Evolutionary conservation across 2,888 invertebrate species (phyloP), one percentile per base, ranked within the genome.

Genomic region (Hemithea aestivaria): DNA sequence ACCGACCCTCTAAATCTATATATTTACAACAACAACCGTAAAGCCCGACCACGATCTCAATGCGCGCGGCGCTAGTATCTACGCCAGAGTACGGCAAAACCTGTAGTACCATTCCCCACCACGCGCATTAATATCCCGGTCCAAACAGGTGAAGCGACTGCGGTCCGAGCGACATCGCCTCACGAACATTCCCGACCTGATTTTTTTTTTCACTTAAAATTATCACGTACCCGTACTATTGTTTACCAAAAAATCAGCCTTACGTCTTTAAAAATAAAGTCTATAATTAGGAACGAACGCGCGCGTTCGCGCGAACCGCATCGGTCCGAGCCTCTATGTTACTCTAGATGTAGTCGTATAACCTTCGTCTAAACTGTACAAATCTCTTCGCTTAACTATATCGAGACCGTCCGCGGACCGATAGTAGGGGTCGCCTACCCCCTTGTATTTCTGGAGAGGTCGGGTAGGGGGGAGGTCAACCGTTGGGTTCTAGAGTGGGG

Each of bases 401-500:
- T 11, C 60, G 56, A 64, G 64, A 53, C 40, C 38, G 51, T 56
- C 39, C 46, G 55, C 48, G 48, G 50, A 51, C 51, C 53, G 52
- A 55, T 49, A 50, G 46, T 31, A 47, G 79, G 79, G 81, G 79
- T 61, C 81, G 57, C 79, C 83, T 73, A 68, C 77, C 82, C 81
- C 82, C 56, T 43, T 82, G 71, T 81, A 73, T 47, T 82, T 73
- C 73, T 66, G 45, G 32, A 38, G 46, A 35, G 39, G 32, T 22
- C 29, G 39, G 23, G 29, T 33, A 10, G 5, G 29, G 20, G 12
- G 24, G 12, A 20, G 35, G 54, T 87, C 85, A 87, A 76, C 85
- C 85, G 66, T 87, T 87, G 9, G 85, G 85, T 48, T 84, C 83
- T 0, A 85, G 71, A 41, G 81, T 82, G 56, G 81, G 83, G 39